phyloP scores from a whole-genome alignment of 2,797 vertebrate genomes.

The Halcyon badia region DNA sequence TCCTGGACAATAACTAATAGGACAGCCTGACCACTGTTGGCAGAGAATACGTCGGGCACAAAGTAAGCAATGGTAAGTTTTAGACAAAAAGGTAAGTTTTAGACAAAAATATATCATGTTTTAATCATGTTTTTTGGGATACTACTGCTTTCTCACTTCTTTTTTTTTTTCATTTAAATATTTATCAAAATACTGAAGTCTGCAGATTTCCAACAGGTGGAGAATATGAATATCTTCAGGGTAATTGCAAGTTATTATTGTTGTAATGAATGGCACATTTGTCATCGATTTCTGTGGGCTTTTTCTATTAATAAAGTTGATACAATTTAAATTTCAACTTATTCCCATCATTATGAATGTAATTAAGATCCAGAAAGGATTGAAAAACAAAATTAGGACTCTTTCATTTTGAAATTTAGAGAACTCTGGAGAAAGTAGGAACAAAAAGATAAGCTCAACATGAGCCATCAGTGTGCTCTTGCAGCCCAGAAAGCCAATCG shows the following conservation, averaged over 20 bases:
- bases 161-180: background rate
- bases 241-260: background rate
- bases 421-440: background rate
- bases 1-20: background rate
- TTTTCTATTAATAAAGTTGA: background rate
- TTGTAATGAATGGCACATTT: background rate
- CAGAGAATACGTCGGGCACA: background rate
- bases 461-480: too few relatives aligned
- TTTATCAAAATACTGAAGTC: background rate
- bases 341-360: background rate
- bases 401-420: background rate
- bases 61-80: background rate
- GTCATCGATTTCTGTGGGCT: background rate
- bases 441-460: background rate
- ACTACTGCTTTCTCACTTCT: background rate
- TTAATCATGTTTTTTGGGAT: background rate
- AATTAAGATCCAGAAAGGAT: background rate
- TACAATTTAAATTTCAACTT: background rate
- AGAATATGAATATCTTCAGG: background rate
- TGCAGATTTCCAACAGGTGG: background rate
- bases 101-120: background rate
- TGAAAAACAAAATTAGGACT: background rate
- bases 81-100: background rate
- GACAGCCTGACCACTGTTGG: background rate
- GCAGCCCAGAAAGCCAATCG: too few relatives aligned